Conservation (phyloP, 1,140 invertebrate species). For the Charaxes varanes region DNA sequence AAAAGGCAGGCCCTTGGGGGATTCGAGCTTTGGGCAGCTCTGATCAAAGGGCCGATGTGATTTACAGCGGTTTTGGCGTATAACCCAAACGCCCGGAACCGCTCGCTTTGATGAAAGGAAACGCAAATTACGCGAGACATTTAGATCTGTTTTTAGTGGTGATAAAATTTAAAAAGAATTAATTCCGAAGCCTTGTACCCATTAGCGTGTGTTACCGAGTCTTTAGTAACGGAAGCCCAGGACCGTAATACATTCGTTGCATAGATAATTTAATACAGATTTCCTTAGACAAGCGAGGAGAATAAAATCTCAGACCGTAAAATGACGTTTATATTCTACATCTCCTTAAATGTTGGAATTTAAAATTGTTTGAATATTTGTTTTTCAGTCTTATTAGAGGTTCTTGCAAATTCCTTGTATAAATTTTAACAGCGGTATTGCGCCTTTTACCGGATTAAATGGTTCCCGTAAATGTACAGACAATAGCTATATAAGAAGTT, state of each 20-base stretch:
- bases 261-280: slow-evolving; percentile 4
- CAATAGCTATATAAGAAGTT: too few relatives aligned
- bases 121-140: slow-evolving; percentile 17
- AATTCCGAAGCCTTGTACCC: slow-evolving; percentile 9
- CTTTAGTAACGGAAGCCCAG: not conserved
- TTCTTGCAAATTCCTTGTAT: too few relatives aligned
- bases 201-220: slow-evolving; percentile 5
- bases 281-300: not conserved
- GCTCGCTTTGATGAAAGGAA: slow-evolving; percentile 26
- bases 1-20: slow-evolving; percentile 21
- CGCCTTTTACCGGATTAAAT: too few relatives aligned
- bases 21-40: slow-evolving; percentile 17
- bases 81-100: slow-evolving; percentile 39
- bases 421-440: too few relatives aligned
- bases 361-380: too few relatives aligned
- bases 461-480: too few relatives aligned
- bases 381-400: too few relatives aligned
- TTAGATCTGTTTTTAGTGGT: slow-evolving; percentile 20
- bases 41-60: slow-evolving; percentile 40
- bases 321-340: too few relatives aligned
- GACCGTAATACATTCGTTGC: not conserved
- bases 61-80: slow-evolving; percentile 31
- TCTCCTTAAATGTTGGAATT: too few relatives aligned
- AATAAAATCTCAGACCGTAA: too few relatives aligned
- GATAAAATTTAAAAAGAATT: slow-evolving; percentile 21